Base-by-base conservation (phyloP, 2,797 vertebrate genomes). In the Silurus aristotelis region DNA sequence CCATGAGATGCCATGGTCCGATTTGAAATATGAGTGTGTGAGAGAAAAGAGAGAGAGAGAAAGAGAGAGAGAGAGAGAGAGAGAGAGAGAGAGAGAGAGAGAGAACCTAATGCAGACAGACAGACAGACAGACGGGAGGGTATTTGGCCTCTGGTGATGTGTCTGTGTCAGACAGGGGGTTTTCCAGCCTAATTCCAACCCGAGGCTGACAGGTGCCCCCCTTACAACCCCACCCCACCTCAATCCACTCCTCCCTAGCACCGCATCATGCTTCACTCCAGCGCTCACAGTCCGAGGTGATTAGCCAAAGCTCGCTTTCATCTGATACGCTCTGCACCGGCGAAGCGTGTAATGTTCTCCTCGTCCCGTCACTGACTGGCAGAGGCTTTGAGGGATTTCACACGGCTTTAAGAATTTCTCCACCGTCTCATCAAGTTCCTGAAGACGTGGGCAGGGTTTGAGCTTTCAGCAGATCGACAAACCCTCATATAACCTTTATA, bases 21-120 rank as follows among this genome's bases (percentile, higher is more conserved):
- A 89, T 92, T 25, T 92, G 93, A 93, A 95, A 94, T 68, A 60
- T 80, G 92, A 93, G 90, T 92, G 90, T 93, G 91, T 90, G 89
- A 89, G 63, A 86, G 86, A 83, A 85, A 68, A 64, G 77, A 48
- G 66, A n/a, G 52, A 83, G 66, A n/a, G 52, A 83, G 84, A 89
- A 91, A 27, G 91, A 93, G n/a, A 83, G 66, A n/a, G 52, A 83
- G 84, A 89, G 91, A 27, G 91, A 93, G 77, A 48, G 66, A n/a
- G 52, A 64, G 77, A 48, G 66, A n/a, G 52, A 64, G 77, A 48
- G 66, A n/a, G 52, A 83, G 66, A n/a, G 52, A 83, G 84, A 89
- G 91, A 27, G 91, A 93, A 92, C 94, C 93, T 91, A 91, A 92
- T 92, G 94, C 90, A 83, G 86, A 84, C 87, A 75, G 72, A 52